Evolutionary conservation across 2,797 vertebrate species (phyloP).

Genomic region (Lycodopsis pacificus): DNA sequence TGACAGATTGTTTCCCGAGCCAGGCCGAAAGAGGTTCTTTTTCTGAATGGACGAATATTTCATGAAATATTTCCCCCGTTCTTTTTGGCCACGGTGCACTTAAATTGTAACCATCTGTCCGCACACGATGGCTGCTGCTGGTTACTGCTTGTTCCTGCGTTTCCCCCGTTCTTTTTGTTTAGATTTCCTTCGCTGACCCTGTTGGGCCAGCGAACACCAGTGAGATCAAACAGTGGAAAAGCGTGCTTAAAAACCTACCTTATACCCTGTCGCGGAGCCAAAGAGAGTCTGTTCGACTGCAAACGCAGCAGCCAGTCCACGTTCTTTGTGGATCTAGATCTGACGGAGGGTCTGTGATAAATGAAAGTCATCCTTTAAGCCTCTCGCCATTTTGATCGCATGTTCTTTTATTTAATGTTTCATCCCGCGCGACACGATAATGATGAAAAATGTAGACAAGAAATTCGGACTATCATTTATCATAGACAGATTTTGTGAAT

Average conservation of each 20-base stretch:
- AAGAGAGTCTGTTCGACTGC: constrained; percentile 26
- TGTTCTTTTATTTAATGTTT: constrained; percentile 17
- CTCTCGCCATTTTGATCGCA: constrained; percentile 11
- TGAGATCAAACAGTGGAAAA: constrained; percentile 54
- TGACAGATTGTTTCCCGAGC: constrained; percentile 45
- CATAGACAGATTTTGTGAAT: background rate
- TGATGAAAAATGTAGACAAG: background rate
- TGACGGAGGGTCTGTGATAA: constrained; percentile 12
- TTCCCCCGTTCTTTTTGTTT: constrained; percentile 60
- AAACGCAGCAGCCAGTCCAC: constrained; percentile 26
- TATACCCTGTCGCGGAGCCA: constrained; percentile 18
- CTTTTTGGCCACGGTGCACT: constrained; percentile 51
- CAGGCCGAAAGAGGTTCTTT: constrained; percentile 41
- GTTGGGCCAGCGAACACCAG: constrained; percentile 42
- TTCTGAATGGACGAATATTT: constrained; percentile 68
- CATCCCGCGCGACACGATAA: background rate
- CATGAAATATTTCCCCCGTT: constrained; percentile 65
- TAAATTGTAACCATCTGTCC: constrained; percentile 80
- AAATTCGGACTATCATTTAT: background rate
- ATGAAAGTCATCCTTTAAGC: constrained; percentile 21
- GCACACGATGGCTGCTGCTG: constrained; percentile 40
- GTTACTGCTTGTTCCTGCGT: constrained; percentile 48
- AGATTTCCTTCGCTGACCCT: constrained; percentile 55
- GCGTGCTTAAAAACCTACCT: constrained; percentile 13
- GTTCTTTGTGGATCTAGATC: constrained; percentile 18